Evolutionary conservation across 35 echinoderm and acorn worm genomes (phyloP).

Genomic region (Diadema setosum): DNA sequence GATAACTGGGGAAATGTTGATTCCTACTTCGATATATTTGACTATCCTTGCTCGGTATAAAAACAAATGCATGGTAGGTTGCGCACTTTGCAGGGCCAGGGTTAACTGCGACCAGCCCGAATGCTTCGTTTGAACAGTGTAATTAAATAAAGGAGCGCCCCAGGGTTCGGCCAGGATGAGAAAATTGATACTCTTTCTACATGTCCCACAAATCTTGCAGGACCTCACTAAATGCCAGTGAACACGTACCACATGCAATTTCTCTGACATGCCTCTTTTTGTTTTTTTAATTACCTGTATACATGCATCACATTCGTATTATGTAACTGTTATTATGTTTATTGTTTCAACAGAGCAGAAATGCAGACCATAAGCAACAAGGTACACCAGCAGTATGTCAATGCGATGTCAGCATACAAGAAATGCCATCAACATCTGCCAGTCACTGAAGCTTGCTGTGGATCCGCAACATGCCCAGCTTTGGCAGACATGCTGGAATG

Average conservation of each 20-base stretch:
- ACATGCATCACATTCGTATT: not conserved
- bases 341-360: not conserved
- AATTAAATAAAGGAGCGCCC: too few relatives aligned
- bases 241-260: not conserved
- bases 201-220: too few relatives aligned
- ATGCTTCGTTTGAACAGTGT: too few relatives aligned
- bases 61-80: too few relatives aligned
- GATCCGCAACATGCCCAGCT: slow-evolving; percentile 53
- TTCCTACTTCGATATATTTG: too few relatives aligned
- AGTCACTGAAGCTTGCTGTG: not conserved
- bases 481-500: slow-evolving; percentile 77
- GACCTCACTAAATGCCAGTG: not conserved
- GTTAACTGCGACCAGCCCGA: too few relatives aligned
- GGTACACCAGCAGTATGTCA: slow-evolving; percentile 10
- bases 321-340: too few relatives aligned
- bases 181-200: not conserved
- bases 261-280: not conserved
- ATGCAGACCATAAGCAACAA: slow-evolving; percentile 7
- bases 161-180: too few relatives aligned
- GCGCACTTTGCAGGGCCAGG: too few relatives aligned
- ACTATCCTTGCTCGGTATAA: too few relatives aligned
- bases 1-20: too few relatives aligned
- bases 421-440: slow-evolving; percentile 4
- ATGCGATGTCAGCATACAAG: slow-evolving; percentile 40
- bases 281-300: too few relatives aligned